Evolutionary conservation across 2,113 vertebrate species (phyloP).

Genomic region (Otocyon megalotis): DNA sequence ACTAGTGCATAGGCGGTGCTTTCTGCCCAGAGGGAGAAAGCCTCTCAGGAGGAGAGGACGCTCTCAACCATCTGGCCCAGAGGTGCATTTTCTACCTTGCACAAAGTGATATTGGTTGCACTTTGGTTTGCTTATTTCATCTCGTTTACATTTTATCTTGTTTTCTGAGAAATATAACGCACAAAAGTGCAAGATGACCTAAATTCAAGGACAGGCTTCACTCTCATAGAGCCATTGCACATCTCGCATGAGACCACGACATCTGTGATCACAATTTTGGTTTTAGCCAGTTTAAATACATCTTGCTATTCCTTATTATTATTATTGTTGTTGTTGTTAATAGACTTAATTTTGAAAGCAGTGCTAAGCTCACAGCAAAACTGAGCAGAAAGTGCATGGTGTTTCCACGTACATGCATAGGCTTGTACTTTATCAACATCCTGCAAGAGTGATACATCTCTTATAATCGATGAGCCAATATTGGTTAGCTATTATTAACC

Average conservation of each 20-base stretch:
- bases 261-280: rapidly evolving
- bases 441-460: rapidly evolving
- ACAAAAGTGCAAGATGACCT: rapidly evolving
- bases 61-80: background rate
- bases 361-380: background rate
- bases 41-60: no score
- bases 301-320: background rate
- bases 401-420: background rate
- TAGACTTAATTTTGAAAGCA: background rate
- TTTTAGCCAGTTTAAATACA: background rate
- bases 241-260: background rate
- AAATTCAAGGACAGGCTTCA: background rate
- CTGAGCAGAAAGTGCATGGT: background rate
- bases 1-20: rapidly evolving
- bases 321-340: background rate
- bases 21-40: no score
- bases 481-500: background rate
- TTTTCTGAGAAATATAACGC: background rate
- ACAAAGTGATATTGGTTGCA: background rate
- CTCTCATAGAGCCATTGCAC: background rate
- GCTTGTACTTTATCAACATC: background rate
- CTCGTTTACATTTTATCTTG: background rate
- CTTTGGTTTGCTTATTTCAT: background rate
- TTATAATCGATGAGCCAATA: background rate
- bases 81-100: background rate